Evolutionary conservation across 2,797 vertebrate species (phyloP), one percentile per base, ranked within the genome.

Genomic region (Onychomys leucogaster): DNA sequence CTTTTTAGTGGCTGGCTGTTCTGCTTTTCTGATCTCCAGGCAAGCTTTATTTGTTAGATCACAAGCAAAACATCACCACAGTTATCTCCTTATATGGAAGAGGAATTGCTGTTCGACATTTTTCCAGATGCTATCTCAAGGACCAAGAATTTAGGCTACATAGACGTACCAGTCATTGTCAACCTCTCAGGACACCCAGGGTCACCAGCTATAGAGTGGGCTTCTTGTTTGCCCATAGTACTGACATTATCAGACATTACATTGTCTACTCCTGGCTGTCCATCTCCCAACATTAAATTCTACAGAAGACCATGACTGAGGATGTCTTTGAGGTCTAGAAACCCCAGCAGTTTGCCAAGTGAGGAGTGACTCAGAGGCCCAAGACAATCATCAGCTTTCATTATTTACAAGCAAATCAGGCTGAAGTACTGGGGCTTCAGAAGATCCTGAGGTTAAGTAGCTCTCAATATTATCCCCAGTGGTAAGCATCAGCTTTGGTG

Each of bases 61-160:
- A 57, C 55, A 57, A 57, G 17, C 55, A 57, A 57, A 57, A 57
- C 17, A 57, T 19, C 55, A 57, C 55, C 55, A 57, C 55, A 57
- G 17, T 57, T 57, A 6, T 84, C 67, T 97, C 97, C 97, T 97
- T 95, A 96, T 93, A 97, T 87, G 91, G 95, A 94, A 96, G 81
- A 67, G 65, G 11, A 86, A 84, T 91, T 81, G 71, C 69, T 82
- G 29, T 12, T 78, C 49, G 19, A 34, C 92, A 97, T 94, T 97
- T 67, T 95, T 95, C 95, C 14, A 98, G 97, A 97, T 95, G 83
- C 90, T 95, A 83, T 93, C 85, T 97, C 97, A 97, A 95, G 89
- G 13, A 80, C 81, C 82, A 95, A 96, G 94, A 97, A 97, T 96
- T 96, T 55, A 41, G 59, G 63, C 73, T 89, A 63, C 67, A 78